Evolutionary conservation across 1,140 invertebrate species (phyloP), one percentile per base, ranked within the genome.

Genomic region (Planococcus citri): DNA sequence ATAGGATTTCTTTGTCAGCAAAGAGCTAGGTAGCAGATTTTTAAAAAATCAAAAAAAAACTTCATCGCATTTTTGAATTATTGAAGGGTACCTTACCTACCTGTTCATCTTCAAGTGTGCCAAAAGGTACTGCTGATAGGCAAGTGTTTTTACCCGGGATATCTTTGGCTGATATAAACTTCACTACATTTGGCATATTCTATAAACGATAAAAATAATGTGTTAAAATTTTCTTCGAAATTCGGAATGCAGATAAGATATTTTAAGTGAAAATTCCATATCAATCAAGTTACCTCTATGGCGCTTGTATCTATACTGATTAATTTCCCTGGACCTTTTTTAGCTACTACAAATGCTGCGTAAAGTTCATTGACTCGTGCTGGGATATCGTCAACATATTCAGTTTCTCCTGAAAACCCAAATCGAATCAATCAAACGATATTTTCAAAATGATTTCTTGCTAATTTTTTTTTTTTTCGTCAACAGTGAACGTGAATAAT

Each of bases 101-200:
- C n/a, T n/a, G n/a, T n/a, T n/a, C n/a, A n/a, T n/a, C 80, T 76
- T 6, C 70, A 41, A n/a, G 29, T n/a, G n/a, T n/a, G n/a, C n/a
- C 24, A 71, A n/a, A 6, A n/a, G n/a, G n/a, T n/a, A n/a, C 60
- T 41, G 10, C 68, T 70, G 57, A 73, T 86, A 4, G 77, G n/a
- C n/a, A n/a, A n/a, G n/a, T 74, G 76, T 91, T 91, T 58, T 78
- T 79, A 0, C 90, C 90, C 0, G 89, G 88, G 24, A 94, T 83
- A 76, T 92, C 90, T 74, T 85, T 85, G 0, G 87, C 86, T 10
- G 83, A 82, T 72, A 85, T 84, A 74, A 90, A 89, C 0, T 82
- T 84, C 1, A 88, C 73, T 1, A 93, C 87, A 3, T 89, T 91
- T 69, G 83, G 79, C 68, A 86, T 77, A 73, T 82, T 80, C 79